These are phyloP conservation scores for Uropsilus gracilis DNA, from an alignment of 2,113 vertebrate genomes.

Conservation along the genomic window DNA sequence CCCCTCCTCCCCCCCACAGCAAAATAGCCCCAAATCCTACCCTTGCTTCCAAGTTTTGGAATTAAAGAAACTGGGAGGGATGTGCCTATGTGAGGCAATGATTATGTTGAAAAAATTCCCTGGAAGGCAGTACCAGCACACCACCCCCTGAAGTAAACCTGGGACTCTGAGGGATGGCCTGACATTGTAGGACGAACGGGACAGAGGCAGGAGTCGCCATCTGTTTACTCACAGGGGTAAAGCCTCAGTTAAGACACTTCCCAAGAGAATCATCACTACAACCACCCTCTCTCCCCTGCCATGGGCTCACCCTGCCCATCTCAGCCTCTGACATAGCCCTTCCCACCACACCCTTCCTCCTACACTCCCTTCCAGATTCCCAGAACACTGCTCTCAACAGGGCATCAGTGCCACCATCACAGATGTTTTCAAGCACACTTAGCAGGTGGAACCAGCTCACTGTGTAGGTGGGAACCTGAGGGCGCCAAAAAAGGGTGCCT, in stretches of 20 bases:
- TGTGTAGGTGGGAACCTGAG: neutral
- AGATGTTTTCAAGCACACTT: neutral
- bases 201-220: no score
- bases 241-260: neutral
- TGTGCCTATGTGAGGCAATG: neutral
- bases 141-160: neutral
- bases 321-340: neutral
- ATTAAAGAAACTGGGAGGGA: no score
- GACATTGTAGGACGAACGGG: no score
- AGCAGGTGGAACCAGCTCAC: neutral
- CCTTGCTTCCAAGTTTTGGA: no score
- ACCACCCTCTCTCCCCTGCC: no score
- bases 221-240: neutral
- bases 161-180: neutral
- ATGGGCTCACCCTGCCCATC: accelerated
- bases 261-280: neutral
- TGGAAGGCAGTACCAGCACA: no score
- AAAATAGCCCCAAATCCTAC: no score
- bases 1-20: neutral
- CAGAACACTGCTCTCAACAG: neutral
- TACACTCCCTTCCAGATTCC: accelerated
- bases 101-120: neutral
- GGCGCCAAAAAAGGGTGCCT: neutral
- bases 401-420: neutral
- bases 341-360: accelerated